These are phyloP conservation scores for Smutsia gigantea DNA, from an alignment of 2,797 vertebrate genomes.

Conservation along the genomic window DNA sequence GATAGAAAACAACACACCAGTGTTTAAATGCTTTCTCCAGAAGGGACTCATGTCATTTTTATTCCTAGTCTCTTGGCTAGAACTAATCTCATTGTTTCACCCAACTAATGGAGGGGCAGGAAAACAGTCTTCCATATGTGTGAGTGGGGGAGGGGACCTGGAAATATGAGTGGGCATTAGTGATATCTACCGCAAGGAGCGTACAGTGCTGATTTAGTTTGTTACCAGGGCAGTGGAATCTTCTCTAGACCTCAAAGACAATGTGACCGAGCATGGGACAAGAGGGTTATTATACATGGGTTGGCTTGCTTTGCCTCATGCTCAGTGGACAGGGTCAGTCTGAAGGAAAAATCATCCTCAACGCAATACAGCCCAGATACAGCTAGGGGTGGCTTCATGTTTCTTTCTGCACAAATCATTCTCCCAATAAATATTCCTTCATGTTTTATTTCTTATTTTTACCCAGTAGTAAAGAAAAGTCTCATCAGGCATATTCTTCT, in stretches of 20 bases:
- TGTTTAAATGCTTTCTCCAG: not conserved
- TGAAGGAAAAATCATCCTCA: not conserved
- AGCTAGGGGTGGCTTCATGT: not conserved
- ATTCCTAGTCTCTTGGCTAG: not conserved
- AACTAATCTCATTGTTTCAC: not conserved
- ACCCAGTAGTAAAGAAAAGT: not conserved
- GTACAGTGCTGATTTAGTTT: not conserved
- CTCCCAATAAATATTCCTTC: not conserved
- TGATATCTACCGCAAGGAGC: not conserved
- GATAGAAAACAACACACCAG: not conserved
- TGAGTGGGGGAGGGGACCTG: not conserved
- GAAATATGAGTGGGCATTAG: not conserved
- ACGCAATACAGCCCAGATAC: not conserved
- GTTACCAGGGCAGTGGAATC: not conserved
- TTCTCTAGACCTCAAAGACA: not conserved
- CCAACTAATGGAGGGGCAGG: not conserved
- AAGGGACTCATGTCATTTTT: not conserved
- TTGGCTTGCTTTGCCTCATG: not conserved
- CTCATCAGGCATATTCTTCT: not conserved
- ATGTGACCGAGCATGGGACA: not conserved
- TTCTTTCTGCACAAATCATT: not conserved
- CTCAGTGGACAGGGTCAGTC: not conserved
- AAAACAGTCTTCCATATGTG: not conserved
- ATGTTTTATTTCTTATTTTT: not conserved
- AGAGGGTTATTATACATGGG: accelerated